Evolutionary conservation across 2,113 vertebrate genomes (phyloP).

Genomic region (Etheostoma spectabile): DNA sequence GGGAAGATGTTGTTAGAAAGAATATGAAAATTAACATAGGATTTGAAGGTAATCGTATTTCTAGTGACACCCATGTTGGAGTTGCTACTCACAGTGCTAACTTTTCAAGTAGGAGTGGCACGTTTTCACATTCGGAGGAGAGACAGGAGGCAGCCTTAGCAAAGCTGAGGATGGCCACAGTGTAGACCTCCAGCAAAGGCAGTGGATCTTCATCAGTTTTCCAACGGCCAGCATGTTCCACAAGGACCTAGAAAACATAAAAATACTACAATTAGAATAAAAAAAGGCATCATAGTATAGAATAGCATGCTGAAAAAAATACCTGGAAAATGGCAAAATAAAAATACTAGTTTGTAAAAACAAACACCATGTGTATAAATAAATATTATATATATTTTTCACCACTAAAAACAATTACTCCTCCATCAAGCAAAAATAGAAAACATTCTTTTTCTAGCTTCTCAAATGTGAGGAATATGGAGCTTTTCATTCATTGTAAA

Average conservation of each 20-base stretch:
- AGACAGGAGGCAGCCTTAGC: slow-evolving; percentile 93
- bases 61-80: not conserved
- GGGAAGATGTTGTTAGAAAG: not conserved
- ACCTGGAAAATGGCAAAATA: not conserved
- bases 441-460: not conserved
- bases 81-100: slow-evolving; percentile 93
- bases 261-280: slow-evolving; percentile 21
- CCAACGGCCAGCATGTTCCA: slow-evolving; percentile 97
- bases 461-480: not conserved
- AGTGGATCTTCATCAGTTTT: slow-evolving; percentile 95
- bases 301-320: not conserved
- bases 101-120: slow-evolving; percentile 97
- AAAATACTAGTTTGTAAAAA: not conserved
- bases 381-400: not conserved
- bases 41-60: not conserved
- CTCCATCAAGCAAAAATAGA: not conserved
- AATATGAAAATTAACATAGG: not conserved
- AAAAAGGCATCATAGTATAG: not conserved
- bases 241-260: slow-evolving; percentile 87
- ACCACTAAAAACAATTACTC: not conserved
- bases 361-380: not conserved
- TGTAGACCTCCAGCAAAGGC: slow-evolving; percentile 96
- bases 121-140: slow-evolving; percentile 97
- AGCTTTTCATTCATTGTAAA: not conserved
- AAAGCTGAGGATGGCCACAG: slow-evolving; percentile 94